phyloP scores from a whole-genome alignment of 2,113 vertebrate genomes.

The Paramisgurnus dabryanus region DNA sequence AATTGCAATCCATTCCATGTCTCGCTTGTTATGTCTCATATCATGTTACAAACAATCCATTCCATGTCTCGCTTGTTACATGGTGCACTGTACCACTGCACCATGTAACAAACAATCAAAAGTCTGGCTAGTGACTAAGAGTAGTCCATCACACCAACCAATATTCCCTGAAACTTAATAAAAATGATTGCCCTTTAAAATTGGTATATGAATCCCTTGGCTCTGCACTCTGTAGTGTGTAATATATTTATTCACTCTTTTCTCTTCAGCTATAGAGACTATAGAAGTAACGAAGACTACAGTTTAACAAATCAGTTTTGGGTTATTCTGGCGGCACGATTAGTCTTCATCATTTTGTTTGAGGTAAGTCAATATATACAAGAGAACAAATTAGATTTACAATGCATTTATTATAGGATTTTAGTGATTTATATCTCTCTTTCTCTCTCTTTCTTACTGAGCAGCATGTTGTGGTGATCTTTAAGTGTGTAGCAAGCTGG shows the following conservation, averaged over 20 bases:
- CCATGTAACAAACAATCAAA: no score
- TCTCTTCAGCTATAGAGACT: slow-evolving; percentile 85
- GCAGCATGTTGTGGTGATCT: slow-evolving; percentile 75
- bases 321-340: slow-evolving; percentile 84
- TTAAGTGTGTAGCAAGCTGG: slow-evolving; percentile 80
- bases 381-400: neutral
- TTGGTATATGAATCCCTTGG: neutral
- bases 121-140: no score
- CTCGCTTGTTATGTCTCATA: no score
- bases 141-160: no score
- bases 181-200: no score
- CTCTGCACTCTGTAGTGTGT: neutral
- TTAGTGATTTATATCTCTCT: neutral
- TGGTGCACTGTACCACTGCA: no score
- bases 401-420: neutral
- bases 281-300: slow-evolving; percentile 77
- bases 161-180: no score
- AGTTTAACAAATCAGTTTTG: slow-evolving; percentile 82
- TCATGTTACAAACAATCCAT: no score
- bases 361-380: slow-evolving; percentile 73
- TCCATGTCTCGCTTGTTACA: no score
- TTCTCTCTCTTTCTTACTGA: neutral
- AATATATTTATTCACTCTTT: neutral
- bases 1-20: no score
- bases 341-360: slow-evolving; percentile 89